Evolutionary conservation across 2,888 invertebrate genomes (phyloP).

Genomic region (Saturnia pavonia): DNA sequence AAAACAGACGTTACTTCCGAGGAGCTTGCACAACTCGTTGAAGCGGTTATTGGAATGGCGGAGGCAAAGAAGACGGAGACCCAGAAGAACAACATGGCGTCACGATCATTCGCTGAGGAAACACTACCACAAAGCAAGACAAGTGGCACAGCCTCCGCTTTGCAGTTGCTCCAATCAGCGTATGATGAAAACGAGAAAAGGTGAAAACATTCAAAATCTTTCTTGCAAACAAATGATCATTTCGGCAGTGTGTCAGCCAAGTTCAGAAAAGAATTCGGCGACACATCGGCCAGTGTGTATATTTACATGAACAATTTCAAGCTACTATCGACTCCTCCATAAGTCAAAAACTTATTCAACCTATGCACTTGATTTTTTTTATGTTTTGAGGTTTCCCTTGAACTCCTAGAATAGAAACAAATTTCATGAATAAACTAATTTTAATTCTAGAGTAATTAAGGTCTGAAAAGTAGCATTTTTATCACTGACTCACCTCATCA

Average conservation of each 20-base stretch:
- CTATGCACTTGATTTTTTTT: no score
- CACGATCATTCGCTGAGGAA: constrained; percentile 16
- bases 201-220: constrained; percentile 32
- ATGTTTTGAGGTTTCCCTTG: no score
- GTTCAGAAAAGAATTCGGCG: no score
- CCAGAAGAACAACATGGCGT: constrained; percentile 40
- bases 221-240: neutral
- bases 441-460: no score
- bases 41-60: constrained; percentile 85
- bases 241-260: neutral
- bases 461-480: no score
- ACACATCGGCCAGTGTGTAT: no score
- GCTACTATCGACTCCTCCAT: no score
- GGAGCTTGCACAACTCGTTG: constrained; percentile 89
- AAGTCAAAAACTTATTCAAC: no score
- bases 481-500: no score
- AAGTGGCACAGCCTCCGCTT: constrained; percentile 60
- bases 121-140: constrained; percentile 21
- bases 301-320: no score
- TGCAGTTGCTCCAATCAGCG: constrained; percentile 73
- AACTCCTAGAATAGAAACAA: no score
- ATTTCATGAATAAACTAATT: no score
- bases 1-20: constrained; percentile 90
- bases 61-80: constrained; percentile 70
- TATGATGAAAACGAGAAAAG: constrained; percentile 70